phyloP scores from a whole-genome alignment of 2,888 invertebrate genomes.

The Deilephila elpenor region DNA sequence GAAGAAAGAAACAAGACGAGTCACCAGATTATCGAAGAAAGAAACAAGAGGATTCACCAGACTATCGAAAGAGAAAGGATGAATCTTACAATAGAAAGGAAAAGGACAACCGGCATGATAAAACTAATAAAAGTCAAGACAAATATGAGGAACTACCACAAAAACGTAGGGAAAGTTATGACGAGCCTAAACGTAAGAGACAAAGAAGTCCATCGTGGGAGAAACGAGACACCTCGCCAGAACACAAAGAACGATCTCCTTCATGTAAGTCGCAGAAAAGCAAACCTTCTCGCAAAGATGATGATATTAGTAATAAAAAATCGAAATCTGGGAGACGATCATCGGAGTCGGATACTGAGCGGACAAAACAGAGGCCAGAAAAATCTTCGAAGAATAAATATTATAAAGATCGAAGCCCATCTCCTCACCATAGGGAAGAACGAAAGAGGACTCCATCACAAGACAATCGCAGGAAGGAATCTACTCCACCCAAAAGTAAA shows the following conservation, averaged over 20 bases:
- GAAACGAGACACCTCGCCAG: constrained; percentile 60
- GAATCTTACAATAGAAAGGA: constrained; percentile 47
- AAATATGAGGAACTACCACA: constrained; percentile 54
- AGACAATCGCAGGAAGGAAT: constrained; percentile 56
- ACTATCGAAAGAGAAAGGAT: constrained; percentile 42
- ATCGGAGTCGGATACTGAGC: constrained; percentile 67
- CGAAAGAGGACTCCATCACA: constrained; percentile 58
- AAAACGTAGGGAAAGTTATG: constrained; percentile 51
- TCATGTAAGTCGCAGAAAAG: constrained; percentile 53
- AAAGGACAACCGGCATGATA: constrained; percentile 52
- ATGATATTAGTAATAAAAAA: constrained; percentile 60
- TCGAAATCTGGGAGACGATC: constrained; percentile 54
- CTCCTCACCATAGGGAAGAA: constrained; percentile 52
- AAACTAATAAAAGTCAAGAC: constrained; percentile 51
- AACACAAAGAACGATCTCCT: constrained; percentile 60
- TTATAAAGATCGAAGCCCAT: constrained; percentile 53
- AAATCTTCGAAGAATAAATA: constrained; percentile 55
- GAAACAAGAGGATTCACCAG: constrained; percentile 30
- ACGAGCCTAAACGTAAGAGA: constrained; percentile 52
- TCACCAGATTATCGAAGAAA: constrained; percentile 35
- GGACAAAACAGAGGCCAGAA: constrained; percentile 53
- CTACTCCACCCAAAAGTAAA: constrained; percentile 54
- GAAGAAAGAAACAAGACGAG: constrained; percentile 32
- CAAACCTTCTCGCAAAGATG: constrained; percentile 57
- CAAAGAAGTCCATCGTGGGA: constrained; percentile 61